phyloP scores from a whole-genome alignment of 2,113 vertebrate species.

The Sturnira hondurensis region DNA sequence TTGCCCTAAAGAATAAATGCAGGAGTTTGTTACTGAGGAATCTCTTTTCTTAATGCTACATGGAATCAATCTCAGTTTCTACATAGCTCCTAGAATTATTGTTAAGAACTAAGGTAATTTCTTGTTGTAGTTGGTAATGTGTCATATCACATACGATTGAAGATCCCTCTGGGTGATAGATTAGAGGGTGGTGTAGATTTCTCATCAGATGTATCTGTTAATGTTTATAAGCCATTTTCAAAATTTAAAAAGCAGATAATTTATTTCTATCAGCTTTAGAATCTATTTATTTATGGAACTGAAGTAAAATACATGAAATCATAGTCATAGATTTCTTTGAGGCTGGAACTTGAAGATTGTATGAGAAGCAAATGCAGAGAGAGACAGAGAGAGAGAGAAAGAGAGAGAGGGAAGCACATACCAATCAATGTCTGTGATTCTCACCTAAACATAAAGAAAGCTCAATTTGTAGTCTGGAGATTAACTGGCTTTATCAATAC shows the following conservation, averaged over 20 bases:
- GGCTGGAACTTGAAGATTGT: neutral
- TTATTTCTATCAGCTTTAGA: neutral
- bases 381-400: neutral
- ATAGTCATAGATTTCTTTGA: neutral
- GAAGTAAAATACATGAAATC: neutral
- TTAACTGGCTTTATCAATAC: slow-evolving; percentile 6
- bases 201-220: neutral
- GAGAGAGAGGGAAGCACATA: neutral
- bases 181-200: neutral
- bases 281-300: neutral
- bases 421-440: slow-evolving; percentile 4
- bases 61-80: neutral
- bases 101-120: neutral
- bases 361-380: neutral
- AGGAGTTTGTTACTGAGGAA: neutral
- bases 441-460: slow-evolving; percentile 34
- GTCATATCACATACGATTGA: neutral
- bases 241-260: slow-evolving; percentile 7
- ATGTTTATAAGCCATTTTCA: slow-evolving; percentile 32
- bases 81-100: neutral
- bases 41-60: neutral
- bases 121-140: neutral
- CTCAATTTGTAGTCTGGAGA: neutral
- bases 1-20: neutral
- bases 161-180: neutral